Percentiles rank a stretch among this genome's conserved stretches.
Conservation (phyloP, 2,113 vertebrate species). For the Oreochromis tanganicae region DNA sequence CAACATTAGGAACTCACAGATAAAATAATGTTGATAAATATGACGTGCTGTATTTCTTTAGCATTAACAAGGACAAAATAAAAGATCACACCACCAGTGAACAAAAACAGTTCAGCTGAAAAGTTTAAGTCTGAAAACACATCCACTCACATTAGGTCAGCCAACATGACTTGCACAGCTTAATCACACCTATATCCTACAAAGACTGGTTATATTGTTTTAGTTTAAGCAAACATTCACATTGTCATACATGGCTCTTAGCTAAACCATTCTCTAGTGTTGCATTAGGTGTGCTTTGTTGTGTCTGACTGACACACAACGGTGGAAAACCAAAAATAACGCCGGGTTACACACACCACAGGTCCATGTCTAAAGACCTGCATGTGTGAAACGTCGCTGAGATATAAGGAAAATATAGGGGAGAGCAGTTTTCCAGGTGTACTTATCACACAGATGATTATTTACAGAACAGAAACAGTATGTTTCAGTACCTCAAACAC, state of each 20-base stretch:
- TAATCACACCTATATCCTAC: not conserved
- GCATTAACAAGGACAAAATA: not conserved
- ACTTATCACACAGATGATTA: constrained; percentile 66
- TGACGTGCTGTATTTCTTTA: not conserved
- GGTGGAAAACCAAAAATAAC: not conserved
- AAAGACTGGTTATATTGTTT: not conserved
- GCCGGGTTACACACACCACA: not conserved
- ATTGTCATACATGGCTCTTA: constrained; percentile 43
- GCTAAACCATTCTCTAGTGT: constrained; percentile 3
- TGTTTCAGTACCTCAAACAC: constrained; percentile 40
- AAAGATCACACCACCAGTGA: not conserved
- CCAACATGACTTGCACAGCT: not conserved
- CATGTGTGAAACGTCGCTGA: not conserved
- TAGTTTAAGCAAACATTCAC: constrained; percentile 51
- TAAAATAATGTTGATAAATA: constrained; percentile 16
- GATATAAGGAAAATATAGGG: not conserved
- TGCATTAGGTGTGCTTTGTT: constrained; percentile 35
- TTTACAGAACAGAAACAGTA: constrained; percentile 59
- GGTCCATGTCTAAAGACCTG: not conserved
- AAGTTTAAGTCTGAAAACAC: not conserved
- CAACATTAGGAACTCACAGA: not conserved
- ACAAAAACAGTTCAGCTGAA: not conserved
- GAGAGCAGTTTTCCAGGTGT: constrained; percentile 14
- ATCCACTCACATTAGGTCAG: not conserved
- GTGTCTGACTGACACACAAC: not conserved